Evolutionary conservation across 2,888 invertebrate genomes (phyloP).

Genomic region (Cotesia congregata): DNA sequence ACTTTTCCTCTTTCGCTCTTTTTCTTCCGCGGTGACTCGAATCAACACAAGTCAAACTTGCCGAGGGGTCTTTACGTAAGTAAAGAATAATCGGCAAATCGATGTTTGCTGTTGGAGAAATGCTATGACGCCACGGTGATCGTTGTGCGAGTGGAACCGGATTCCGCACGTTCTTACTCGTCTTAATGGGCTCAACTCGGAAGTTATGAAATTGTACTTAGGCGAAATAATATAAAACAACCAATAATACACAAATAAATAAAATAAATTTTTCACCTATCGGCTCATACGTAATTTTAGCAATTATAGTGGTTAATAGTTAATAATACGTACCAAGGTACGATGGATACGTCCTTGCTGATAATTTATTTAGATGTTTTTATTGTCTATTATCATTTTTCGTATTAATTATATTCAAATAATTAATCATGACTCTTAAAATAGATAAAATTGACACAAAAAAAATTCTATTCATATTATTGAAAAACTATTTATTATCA

Average conservation of each 20-base stretch:
- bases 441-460: neutral
- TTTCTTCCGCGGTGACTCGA: slow-evolving; percentile 25
- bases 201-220: slow-evolving; percentile 27
- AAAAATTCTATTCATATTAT: too few relatives aligned
- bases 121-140: slow-evolving; percentile 34
- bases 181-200: slow-evolving; percentile 26
- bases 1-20: slow-evolving; percentile 39
- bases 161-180: slow-evolving; percentile 37
- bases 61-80: slow-evolving; percentile 46
- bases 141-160: slow-evolving; percentile 30
- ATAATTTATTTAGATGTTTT: slow-evolving; percentile 3
- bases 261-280: neutral
- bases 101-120: slow-evolving; percentile 44
- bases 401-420: neutral
- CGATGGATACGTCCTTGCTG: neutral
- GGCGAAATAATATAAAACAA: slow-evolving; percentile 12
- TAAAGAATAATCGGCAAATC: slow-evolving; percentile 37
- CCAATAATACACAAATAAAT: neutral
- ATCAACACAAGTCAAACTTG: slow-evolving; percentile 15
- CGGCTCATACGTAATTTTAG: neutral
- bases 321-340: neutral
- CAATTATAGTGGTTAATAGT: neutral
- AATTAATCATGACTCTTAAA: neutral
- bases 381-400: neutral
- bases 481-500: too few relatives aligned